phyloP scores from a whole-genome alignment of 2,888 invertebrate genomes.

The Spodoptera littoralis region DNA sequence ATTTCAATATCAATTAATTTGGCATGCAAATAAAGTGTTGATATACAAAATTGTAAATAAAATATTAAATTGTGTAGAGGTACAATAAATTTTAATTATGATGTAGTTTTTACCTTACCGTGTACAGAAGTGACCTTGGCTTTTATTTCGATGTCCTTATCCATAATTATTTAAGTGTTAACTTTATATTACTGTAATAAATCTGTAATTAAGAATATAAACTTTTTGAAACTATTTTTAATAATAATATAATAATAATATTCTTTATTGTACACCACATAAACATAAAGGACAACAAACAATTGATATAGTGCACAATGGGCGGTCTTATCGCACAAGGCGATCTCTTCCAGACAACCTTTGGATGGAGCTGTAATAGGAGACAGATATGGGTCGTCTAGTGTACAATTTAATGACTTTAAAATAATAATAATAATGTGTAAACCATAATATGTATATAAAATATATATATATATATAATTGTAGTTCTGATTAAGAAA shows the following conservation, averaged over 20 bases:
- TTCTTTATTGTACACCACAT: too few species aligned
- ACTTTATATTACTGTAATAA: slow-evolving; percentile 37
- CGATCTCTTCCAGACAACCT: too few species aligned
- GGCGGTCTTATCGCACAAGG: too few species aligned
- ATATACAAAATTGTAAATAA: slow-evolving; percentile 30
- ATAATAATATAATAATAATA: too few species aligned
- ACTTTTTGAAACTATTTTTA: slow-evolving; percentile 15
- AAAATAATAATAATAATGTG: too few species aligned
- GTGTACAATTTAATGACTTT: too few species aligned
- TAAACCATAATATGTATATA: too few species aligned
- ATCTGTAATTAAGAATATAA: slow-evolving; percentile 39
- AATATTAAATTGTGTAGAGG: slow-evolving; percentile 30
- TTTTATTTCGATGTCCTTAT: slow-evolving; percentile 44
- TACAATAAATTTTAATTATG: slow-evolving; percentile 43
- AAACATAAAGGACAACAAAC: too few species aligned
- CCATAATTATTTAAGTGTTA: slow-evolving; percentile 49
- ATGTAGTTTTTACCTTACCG: slow-evolving; percentile 22
- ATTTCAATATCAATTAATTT: slow-evolving; percentile 20
- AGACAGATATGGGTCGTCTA: too few species aligned
- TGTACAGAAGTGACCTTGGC: slow-evolving; percentile 43
- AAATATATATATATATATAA: too few species aligned
- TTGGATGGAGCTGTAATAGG: too few species aligned
- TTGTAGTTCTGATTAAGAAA: slow-evolving; percentile 22
- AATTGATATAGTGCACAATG: too few species aligned
- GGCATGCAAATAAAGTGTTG: not conserved